phyloP scores from a whole-genome alignment of 2,797 vertebrate genomes.

The Trachops cirrhosus region DNA sequence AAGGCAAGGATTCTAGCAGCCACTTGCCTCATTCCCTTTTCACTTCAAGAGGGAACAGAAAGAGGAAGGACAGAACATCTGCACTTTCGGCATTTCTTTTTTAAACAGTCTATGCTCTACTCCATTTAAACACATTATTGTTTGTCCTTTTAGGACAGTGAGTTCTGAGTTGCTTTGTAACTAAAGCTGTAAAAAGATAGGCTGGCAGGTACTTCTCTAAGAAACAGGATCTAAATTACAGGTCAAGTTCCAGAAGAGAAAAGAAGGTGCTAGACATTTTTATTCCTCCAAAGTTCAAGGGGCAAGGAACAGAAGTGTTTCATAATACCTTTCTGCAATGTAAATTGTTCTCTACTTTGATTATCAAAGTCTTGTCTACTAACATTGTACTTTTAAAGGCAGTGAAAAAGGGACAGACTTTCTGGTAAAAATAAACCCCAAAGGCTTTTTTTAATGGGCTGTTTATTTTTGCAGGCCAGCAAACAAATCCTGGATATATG shows the following conservation, averaged over 20 bases:
- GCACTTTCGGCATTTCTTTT: not conserved
- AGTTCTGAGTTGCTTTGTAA: not conserved
- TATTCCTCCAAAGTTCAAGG: conserved; percentile 42
- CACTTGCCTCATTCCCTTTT: not conserved
- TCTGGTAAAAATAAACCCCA: not conserved
- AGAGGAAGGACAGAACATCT: not conserved
- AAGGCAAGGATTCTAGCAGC: not conserved
- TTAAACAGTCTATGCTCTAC: not conserved
- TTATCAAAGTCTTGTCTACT: not conserved
- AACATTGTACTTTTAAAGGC: not conserved
- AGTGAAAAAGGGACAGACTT: not conserved
- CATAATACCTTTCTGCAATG: conserved; percentile 12
- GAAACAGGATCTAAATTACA: conserved; percentile 33
- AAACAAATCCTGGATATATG: not conserved
- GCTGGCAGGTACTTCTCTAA: conserved; percentile 23
- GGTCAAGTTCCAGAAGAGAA: not conserved
- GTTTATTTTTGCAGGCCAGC: not conserved
- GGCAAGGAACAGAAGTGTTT: conserved; percentile 52
- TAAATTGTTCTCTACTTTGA: conserved; percentile 16
- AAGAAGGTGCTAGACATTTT: conserved; percentile 1
- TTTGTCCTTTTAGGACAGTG: not conserved
- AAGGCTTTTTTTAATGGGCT: not conserved
- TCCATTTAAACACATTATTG: not conserved
- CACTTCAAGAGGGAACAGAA: not conserved
- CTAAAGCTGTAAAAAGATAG: not conserved